Conservation (phyloP, 2,113 vertebrate genomes). For the Boulengeromyrus knoepffleri region DNA sequence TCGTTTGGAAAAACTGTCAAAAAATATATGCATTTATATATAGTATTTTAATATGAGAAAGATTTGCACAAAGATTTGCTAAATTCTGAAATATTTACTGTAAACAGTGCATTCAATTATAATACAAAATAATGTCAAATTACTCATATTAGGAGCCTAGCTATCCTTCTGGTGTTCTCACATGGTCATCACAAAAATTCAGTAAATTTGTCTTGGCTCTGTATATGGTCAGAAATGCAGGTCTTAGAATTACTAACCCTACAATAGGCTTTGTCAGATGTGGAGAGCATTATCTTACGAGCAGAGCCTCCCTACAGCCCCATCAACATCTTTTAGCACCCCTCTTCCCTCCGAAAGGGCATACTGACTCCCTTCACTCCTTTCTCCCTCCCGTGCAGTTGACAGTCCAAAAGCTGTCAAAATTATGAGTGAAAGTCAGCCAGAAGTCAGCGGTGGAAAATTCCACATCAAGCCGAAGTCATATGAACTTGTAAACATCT, state of each 20-base stretch:
- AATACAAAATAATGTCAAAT: neutral
- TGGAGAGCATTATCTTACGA: neutral
- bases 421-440: conserved; percentile 6
- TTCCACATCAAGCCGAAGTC: conserved; percentile 11
- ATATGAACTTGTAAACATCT: conserved; percentile 35
- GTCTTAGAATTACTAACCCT: neutral
- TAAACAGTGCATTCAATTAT: neutral
- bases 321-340: neutral
- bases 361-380: neutral
- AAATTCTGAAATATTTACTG: neutral
- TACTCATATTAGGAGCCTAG: neutral
- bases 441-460: neutral
- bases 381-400: neutral
- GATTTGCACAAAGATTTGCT: neutral
- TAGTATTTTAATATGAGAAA: neutral
- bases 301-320: neutral
- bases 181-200: neutral
- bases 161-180: neutral
- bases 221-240: neutral
- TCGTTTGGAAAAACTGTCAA: neutral
- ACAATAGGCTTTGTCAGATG: neutral
- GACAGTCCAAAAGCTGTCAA: neutral
- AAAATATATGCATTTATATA: neutral
- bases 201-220: neutral
- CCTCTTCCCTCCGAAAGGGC: neutral